Base-by-base conservation (phyloP, 2,113 vertebrate genomes). In the Ibidorhyncha struthersii region DNA sequence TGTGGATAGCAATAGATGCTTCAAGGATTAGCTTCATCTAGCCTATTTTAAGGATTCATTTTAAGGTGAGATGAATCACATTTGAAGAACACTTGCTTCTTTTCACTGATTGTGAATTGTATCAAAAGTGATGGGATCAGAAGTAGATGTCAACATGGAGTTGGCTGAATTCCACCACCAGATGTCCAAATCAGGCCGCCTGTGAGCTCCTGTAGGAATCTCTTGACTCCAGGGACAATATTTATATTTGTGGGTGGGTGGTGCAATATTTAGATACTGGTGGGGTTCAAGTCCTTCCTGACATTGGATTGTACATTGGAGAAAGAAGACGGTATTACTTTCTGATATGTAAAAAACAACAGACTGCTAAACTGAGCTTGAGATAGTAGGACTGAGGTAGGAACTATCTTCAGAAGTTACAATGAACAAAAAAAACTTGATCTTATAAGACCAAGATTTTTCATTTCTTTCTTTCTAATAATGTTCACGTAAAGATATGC, bases 391-490 rank as follows among this genome's bases (percentile, higher is more conserved):
- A 59, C 71, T 72, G 53, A 65, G 4, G 26, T 23, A 63, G 8
- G 12, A 63, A 22, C 5, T 41, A 5, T 19, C 8, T 80, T 22
- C 3, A 2, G 15, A 72, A 65, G 8, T 25, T 61, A 50, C 10
- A 77, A 38, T 3, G 8, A 80, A 52, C 38, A 63, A 32, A n/a
- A 67, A 14, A 38, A 27, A 27, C 6, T 63, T 41, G 10, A 52
- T 34, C 7, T 38, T 40, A 15, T 9, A 36, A 26, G 32, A 7
- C 0, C 0, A 9, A 9, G 3, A 9, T 18, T 32, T 47, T 45
- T 18, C 2, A 9, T 25, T 17, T 16, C 10, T 50, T 87, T 22
- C 6, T n/a, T 4, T 70, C 8, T 29, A 40, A 29, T 53, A 58
- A 4, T 21, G 1, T 47, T 78, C 14, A 22, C 38, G 9, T 22